Evolutionary conservation across 1,140 invertebrate species (phyloP).

Genomic region (Drosophila subpulchrella): DNA sequence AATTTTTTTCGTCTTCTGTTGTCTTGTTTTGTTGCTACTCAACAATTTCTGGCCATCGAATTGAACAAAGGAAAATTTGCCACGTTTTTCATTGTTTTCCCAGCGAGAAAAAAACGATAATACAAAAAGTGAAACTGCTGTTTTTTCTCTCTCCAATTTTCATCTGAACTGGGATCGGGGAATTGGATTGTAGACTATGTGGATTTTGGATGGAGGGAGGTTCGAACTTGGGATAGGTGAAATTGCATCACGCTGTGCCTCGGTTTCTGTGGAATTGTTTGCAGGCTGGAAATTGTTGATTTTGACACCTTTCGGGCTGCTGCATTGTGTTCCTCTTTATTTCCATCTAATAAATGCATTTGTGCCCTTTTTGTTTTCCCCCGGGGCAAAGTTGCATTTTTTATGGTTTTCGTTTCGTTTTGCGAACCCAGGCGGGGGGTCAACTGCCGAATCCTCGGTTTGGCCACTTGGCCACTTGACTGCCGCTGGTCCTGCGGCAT

Average conservation of each 20-base stretch:
- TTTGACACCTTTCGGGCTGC: conserved; percentile 75
- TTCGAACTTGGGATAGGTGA: conserved; percentile 31
- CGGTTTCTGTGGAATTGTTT: conserved; percentile 74
- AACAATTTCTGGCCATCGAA: conserved; percentile 71
- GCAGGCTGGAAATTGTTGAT: conserved; percentile 78
- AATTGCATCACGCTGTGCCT: conserved; percentile 77
- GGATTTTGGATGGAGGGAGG: conserved; percentile 9
- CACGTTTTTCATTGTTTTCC: conserved; percentile 82
- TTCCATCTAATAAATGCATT: conserved; percentile 76
- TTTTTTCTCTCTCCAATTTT: conserved; percentile 47
- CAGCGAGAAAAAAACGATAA: conserved; percentile 24
- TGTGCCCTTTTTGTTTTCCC: conserved; percentile 42
- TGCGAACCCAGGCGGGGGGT: conserved; percentile 51
- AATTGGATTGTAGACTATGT: conserved; percentile 12
- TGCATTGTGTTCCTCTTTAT: conserved; percentile 63
- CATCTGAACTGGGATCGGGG: conserved; percentile 54
- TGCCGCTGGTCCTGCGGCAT: conserved; percentile 37
- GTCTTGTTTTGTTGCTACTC: conserved; percentile 60
- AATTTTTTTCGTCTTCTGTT: conserved; percentile 64
- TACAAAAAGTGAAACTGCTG: conserved; percentile 74
- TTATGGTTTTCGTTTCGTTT: conserved; percentile 68
- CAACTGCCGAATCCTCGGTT: conserved; percentile 27
- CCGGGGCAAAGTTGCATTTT: conserved; percentile 64
- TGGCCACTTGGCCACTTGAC: conserved; percentile 66
- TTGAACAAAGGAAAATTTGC: conserved; percentile 82